Percentiles rank a stretch among this genome's conserved stretches.
phyloP scores from a whole-genome alignment of 2,797 vertebrate species.

The Sebastes reedi region DNA sequence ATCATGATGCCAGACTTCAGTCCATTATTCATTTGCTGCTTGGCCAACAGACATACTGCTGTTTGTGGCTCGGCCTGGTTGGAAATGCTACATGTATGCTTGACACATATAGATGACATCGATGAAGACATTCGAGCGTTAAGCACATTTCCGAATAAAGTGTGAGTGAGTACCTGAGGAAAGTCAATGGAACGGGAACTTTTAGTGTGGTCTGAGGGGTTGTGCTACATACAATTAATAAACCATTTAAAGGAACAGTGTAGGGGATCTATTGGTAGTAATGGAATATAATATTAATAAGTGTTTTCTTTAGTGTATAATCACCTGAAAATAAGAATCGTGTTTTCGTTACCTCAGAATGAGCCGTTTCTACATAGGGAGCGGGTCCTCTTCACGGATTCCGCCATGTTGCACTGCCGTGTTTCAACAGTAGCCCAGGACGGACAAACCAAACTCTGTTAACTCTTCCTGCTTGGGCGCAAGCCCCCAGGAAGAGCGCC shows the following conservation, averaged over 20 bases:
- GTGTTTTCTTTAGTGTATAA: too few species aligned
- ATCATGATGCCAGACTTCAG: background rate
- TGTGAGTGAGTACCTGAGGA: background rate
- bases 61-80: background rate
- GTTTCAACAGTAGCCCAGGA: too few species aligned
- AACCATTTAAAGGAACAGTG: background rate
- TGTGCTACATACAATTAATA: background rate
- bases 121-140: background rate
- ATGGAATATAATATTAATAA: too few species aligned
- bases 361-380: too few species aligned
- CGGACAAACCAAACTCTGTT: too few species aligned
- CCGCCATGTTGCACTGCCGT: too few species aligned
- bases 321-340: too few species aligned
- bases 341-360: too few species aligned
- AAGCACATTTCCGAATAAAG: background rate
- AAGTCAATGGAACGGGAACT: background rate
- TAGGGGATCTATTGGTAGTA: too few species aligned
- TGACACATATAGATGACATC: background rate
- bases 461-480: too few species aligned
- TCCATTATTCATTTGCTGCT: slow-evolving; percentile 9
- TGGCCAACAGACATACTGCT: background rate
- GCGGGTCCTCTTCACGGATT: too few species aligned
- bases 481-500: too few species aligned
- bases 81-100: background rate
- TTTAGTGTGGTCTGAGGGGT: background rate